Evolutionary conservation across 2,888 invertebrate genomes (phyloP), one percentile per base, ranked within the genome.

Genomic region (Drosophila macrospina): DNA sequence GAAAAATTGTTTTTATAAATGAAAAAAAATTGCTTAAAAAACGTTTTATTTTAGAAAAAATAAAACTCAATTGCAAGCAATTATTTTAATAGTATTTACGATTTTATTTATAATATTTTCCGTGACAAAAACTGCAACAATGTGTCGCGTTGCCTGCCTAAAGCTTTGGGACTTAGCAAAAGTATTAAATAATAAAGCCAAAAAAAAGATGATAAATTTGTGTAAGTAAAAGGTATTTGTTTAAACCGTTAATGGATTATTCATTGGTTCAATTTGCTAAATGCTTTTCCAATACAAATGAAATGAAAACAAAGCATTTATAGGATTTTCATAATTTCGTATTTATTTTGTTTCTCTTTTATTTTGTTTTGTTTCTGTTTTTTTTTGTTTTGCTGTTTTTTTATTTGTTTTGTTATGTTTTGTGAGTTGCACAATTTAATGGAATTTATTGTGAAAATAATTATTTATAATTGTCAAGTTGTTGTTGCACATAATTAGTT

Each of bases 381-480:
- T 32, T 4, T 32, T 4, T 41, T 16, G 11, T 44, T 16, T 54
- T 41, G 20, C 20, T 20, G 3, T 20, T 62, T 62, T n/a, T 51
- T 68, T 64, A 65, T 65, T 16, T 8, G 24, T 63, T 59, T 74
- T 66, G 64, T 68, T 42, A 50, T 61, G 50, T 60, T 36, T 47
- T 41, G n/a, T 69, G 65, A 75, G 69, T 62, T 57, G 88, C 77
- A 88, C 86, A 80, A 73, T 77, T 77, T 52, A 77, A 59, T 68
- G 60, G 64, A 64, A 68, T 73, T 73, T 63, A 44, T 28, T 47
- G 47, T 59, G 68, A 47, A 63, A 67, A 69, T 69, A 41, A 69
- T 56, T 55, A 48, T 39, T 72, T 50, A 50, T 37, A 64, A 39
- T 65, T 65, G 52, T 78, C 70, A 68, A 71, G 54, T 69, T 73